phyloP scores from a whole-genome alignment of 2,113 vertebrate species.

The Pollachius pollachius region DNA sequence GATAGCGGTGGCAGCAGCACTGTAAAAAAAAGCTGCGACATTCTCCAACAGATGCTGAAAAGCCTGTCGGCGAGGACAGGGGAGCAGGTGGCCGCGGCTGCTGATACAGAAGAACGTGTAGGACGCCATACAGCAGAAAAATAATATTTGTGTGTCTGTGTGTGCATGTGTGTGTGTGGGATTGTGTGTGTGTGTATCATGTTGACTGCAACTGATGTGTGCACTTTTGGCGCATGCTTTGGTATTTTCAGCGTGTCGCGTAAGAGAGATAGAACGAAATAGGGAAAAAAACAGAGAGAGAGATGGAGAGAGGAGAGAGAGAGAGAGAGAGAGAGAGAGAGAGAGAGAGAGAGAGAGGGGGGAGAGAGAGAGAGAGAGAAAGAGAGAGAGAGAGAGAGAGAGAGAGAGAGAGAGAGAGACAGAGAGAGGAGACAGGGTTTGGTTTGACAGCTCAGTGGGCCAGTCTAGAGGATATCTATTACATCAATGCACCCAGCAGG shows the following conservation, averaged over 20 bases:
- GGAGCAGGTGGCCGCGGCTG: neutral
- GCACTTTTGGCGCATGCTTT: no score
- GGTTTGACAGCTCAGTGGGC: conserved; percentile 28
- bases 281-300: no score
- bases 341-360: no score
- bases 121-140: neutral
- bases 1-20: no score
- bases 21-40: no score
- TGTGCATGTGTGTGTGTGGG: conserved; percentile 10
- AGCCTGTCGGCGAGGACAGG: neutral
- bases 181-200: no score
- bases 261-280: no score
- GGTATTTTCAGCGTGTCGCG: no score
- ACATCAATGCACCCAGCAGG: conserved; percentile 15
- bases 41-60: no score
- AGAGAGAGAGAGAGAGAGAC: conserved; percentile 3
- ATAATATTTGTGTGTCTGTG: neutral
- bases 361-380: neutral
- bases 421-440: conserved; percentile 1
- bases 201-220: no score
- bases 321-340: no score
- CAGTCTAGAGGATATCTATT: conserved; percentile 45
- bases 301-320: no score
- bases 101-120: neutral
- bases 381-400: conserved; percentile 12